Base-by-base conservation (phyloP, 64 coral and sea anemone genomes). In the Montipora sp. region DNA sequence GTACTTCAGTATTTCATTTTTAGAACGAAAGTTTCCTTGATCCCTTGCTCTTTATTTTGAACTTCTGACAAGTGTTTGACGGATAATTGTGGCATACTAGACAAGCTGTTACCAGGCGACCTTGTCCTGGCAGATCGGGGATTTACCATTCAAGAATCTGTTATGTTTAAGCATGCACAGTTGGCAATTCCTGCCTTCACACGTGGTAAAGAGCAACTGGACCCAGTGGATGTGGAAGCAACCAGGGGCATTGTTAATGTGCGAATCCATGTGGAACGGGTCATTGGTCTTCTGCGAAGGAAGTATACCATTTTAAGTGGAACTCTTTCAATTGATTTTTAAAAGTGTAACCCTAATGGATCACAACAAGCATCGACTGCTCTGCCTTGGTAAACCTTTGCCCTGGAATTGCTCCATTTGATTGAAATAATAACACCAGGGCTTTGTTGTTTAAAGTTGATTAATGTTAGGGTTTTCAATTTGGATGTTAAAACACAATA, bases 211-310 rank as follows among this genome's bases (percentile, higher is more conserved):
- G 51, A 82, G 10, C 79, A 82, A 59, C 79, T 82, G 79, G 79
- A 82, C 50, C 79, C 79, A 53, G 47, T 82, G 79, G 79, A 82
- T 55, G 79, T 82, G 50, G 79, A 82, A 82, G 51, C 0, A 22
- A 82, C 79, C 43, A 44, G 53, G 24, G 51, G 81, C 23, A 83
- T 83, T 3, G 81, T 55, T 16, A 83, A 83, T 83, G 81, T 83
- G n/a, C 81, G 58, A 51, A 83, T 83, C 3, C 81, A 83, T 83
- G 81, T 83, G 57, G 81, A 83, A 36, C 50, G 58, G 57, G 81
- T 83, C 57, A 83, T 83, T 83, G 81, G 81, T 60, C 81, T 83
- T 82, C 50, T 82, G 53, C n/a, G 79, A 55, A 47, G 79, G 50
- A 82, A 49, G 79, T 82, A 82, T 51, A 82, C 23, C 11, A 65